Evolutionary conservation across 2,797 vertebrate species (phyloP).

Genomic region (Chaunax sp.): DNA sequence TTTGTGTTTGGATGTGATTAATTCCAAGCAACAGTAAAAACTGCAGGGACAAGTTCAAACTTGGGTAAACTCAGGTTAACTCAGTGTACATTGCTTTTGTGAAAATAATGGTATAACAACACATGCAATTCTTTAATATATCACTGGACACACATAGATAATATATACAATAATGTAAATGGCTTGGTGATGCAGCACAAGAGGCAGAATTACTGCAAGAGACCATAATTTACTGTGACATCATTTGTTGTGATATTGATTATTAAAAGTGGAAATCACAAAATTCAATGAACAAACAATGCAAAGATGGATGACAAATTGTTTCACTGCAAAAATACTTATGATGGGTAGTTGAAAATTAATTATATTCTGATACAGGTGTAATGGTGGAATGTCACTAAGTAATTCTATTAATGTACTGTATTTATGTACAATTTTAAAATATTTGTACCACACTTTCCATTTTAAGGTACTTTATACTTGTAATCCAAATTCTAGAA

Average conservation of each 20-base stretch:
- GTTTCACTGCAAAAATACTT: too few species aligned
- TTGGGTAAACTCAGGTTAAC: not conserved
- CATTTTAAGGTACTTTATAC: not conserved
- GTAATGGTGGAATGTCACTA: not conserved
- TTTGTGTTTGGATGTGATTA: constrained; percentile 1
- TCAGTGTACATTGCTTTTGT: not conserved
- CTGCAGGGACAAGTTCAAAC: constrained; percentile 4
- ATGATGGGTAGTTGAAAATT: not conserved
- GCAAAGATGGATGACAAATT: constrained; percentile 7
- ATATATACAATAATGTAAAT: too few species aligned
- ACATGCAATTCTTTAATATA: too few species aligned
- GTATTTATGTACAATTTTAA: not conserved
- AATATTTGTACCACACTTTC: not conserved
- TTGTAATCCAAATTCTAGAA: not conserved
- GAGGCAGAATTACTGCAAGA: not conserved
- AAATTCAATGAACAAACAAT: constrained; percentile 10
- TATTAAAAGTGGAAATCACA: not conserved
- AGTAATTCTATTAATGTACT: too few species aligned
- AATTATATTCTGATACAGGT: not conserved
- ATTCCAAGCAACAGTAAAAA: not conserved
- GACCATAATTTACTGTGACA: not conserved
- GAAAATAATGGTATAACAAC: not conserved
- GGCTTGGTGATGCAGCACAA: not conserved
- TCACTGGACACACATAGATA: too few species aligned
- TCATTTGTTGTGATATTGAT: not conserved